Base-by-base conservation (phyloP, 1,140 invertebrate genomes). In the Aphis craccivora region DNA sequence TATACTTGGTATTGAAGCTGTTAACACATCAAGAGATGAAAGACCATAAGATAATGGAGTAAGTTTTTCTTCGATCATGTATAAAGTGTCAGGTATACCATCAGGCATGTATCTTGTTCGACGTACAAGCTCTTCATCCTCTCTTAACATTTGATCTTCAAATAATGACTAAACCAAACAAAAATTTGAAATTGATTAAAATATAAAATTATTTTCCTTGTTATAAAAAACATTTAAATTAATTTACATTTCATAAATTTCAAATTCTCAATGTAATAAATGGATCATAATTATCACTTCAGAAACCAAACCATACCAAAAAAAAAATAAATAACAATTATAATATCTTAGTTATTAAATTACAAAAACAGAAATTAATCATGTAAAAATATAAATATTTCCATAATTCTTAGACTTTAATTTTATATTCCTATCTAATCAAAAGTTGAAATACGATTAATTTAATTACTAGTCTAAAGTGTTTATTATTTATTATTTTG, bases 21-120 rank as follows among this genome's bases (percentile, higher is more conserved):
- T 96, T 14, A 96, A 95, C 4, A 95, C 95, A 91, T 95, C 95
- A 43, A 95, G 94, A 88, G 95, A 95, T 84, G 94, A 93, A 48
- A 94, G 94, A n/a, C 94, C 91, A 93, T 86, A 93, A 8, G 81
- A 84, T 40, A 81, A 93, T n/a, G 86, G 93, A 94, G 95, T 95
- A 35, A 96, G 95, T 94, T 96, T 96, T 93, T 97, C 96, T 48
- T 97, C 97, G 45, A 99, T 97, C 98, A 99, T 99, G 95, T 99
- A 99, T 48, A 99, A 95, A 5, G 98, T 98, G 95, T 99, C 98
- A 0, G 98, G 98, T 95, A 99, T 99, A 95, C 91, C 91, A 93
- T 98, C 97, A 43, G 96, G 96, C 94, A 96, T 96, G 94, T 97
- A 96, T 37, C 97, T 95, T 53, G 94, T 94, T 81, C 94, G 93